phyloP scores from a whole-genome alignment of 2,797 vertebrate genomes.

The Margarornis squamiger region DNA sequence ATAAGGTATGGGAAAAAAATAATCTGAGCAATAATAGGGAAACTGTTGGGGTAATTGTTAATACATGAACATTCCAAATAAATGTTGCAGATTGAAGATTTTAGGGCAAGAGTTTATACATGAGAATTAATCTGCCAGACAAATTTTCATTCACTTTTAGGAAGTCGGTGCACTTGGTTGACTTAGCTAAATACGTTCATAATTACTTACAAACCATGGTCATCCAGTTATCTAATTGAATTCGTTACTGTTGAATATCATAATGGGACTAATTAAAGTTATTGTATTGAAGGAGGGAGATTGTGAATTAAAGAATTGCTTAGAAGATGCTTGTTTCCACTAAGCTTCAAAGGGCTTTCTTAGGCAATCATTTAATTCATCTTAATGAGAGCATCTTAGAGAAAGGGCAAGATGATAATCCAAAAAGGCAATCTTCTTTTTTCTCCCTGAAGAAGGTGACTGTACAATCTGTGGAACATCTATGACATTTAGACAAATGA shows the following conservation, averaged over 20 bases:
- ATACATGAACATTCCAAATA: neutral
- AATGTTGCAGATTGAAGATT: neutral
- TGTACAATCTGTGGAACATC: neutral
- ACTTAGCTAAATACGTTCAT: conserved; percentile 23
- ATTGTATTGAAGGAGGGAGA: neutral
- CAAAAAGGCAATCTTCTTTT: conserved; percentile 16
- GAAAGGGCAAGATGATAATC: conserved; percentile 37
- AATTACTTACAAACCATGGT: conserved; percentile 25
- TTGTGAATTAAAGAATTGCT: neutral
- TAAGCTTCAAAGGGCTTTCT: neutral
- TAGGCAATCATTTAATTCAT: conserved; percentile 15
- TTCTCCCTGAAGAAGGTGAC: conserved; percentile 20
- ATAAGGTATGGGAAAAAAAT: neutral
- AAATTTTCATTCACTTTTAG: neutral
- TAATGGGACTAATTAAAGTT: neutral
- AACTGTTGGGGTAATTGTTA: neutral
- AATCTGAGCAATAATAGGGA: neutral
- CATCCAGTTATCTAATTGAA: conserved; percentile 29
- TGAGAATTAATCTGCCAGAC: neutral
- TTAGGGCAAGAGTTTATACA: neutral
- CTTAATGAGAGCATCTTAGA: neutral
- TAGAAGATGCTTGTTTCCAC: conserved; percentile 14
- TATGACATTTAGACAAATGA: conserved; percentile 62
- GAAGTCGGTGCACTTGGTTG: neutral
- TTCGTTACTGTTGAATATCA: neutral